Base-by-base conservation (phyloP, 1,140 invertebrate genomes). In the Tachypleus tridentatus region DNA sequence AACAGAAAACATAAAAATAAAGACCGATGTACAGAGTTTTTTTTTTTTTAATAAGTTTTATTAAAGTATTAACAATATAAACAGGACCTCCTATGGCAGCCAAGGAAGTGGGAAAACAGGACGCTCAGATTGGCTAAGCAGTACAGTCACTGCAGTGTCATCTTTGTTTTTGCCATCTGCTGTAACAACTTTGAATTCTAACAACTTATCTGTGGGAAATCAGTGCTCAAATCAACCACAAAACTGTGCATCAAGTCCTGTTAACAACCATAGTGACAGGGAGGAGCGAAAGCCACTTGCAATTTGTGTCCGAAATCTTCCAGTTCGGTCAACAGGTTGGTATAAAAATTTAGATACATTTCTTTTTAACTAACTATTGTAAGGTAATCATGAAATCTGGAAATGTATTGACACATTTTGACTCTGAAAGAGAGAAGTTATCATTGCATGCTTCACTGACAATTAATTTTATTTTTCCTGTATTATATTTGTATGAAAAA, bases 301-400 rank as follows among this genome's bases (percentile, higher is more conserved):
- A 57, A 95, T 97, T 73, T 92, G 90, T 79, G 92, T 97, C 60
- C 83, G 87, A 70, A 94, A 95, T 77, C 79, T 97, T 69, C 93
- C 93, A 63, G 82, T 87, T 58, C 81, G 93, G 70, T 96, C 93
- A 67, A 84, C 82, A 77, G 82, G 82, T 84, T 72, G 11, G 64
- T 11, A 47, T 65, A 9, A 61, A 58, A 57, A 52, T 52, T 62
- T 51, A 29, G 29, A 29, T 29, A 1, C 29, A 29, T 29, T 29
- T 29, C 29, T 29, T 29, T 29, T 29, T 29, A 29, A 29, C 29
- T 29, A 29, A 29, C 29, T 29, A 29, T 29, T 29, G 0, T 29
- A 29, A 29, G 29, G 29, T 29, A 29, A 29, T 29, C 0, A 29
- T 29, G 29, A 29, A 29, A 29, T 29, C 0, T 29, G 29, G 29